Percentiles rank a stretch among this genome's conserved stretches.
These are phyloP conservation scores for Galendromus occidentalis DNA, from an alignment of 1,140 invertebrate species.

Conservation along the genomic window DNA sequence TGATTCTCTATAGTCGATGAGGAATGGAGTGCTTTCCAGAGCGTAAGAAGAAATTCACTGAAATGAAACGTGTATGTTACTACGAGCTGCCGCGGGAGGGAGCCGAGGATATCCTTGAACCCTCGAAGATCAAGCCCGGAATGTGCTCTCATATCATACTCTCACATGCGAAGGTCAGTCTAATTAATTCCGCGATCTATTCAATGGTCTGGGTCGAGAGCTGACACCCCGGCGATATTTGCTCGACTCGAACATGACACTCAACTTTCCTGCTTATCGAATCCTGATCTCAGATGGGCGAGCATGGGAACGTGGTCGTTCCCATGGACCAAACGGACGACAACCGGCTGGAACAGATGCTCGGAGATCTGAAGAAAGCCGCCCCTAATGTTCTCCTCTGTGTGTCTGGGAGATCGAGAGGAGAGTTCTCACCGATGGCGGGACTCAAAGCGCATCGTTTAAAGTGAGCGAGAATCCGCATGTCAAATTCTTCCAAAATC, in stretches of 20 bases:
- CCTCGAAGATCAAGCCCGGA: not conserved
- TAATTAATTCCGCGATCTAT: no score
- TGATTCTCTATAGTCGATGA: no score
- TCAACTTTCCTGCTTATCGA: no score
- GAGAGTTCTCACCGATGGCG: no score
- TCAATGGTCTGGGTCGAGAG: no score
- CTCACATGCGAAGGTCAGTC: no score
- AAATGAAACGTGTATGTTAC: slow-evolving; percentile 7
- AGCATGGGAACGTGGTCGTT: not conserved
- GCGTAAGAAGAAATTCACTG: not conserved
- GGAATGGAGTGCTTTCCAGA: slow-evolving; percentile 2
- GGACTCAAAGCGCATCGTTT: no score
- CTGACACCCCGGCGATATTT: no score
- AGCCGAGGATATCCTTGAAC: not conserved
- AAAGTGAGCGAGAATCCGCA: no score
- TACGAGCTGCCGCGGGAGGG: not conserved
- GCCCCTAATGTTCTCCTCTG: not conserved
- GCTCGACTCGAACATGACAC: no score
- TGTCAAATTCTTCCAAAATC: no score
- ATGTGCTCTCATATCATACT: not conserved
- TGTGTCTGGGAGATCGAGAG: not conserved
- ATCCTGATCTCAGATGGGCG: no score
- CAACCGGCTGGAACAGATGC: not conserved
- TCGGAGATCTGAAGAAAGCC: not conserved
- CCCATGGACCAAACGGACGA: not conserved